Conservation (phyloP, 1,140 invertebrate genomes). For the Zaprionus tsacasi region DNA sequence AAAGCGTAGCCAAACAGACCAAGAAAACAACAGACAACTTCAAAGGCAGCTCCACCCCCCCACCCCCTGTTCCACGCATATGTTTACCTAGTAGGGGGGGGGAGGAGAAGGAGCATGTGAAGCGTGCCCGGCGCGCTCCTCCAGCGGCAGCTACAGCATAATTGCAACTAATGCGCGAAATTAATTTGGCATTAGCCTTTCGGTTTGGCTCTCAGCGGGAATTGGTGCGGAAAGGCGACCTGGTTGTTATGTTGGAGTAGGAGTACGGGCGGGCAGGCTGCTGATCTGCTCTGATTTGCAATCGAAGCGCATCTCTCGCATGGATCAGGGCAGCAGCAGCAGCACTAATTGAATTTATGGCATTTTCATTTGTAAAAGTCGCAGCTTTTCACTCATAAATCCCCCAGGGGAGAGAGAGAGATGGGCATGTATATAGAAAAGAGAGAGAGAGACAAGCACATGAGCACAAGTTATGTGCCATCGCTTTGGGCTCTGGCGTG, state of each 20-base stretch:
- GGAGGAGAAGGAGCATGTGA: background rate
- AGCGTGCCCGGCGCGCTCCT: slow-evolving; percentile 35
- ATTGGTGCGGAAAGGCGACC: slow-evolving; percentile 68
- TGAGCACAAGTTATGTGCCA: slow-evolving; percentile 54
- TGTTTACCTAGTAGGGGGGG: slow-evolving; percentile 13
- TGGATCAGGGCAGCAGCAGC: slow-evolving; percentile 27
- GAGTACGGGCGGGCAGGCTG: background rate
- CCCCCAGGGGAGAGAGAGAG: background rate
- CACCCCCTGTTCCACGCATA: background rate
- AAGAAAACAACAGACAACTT: slow-evolving; percentile 34
- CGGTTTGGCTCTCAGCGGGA: slow-evolving; percentile 18
- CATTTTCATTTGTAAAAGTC: slow-evolving; percentile 71
- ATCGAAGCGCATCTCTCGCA: slow-evolving; percentile 26
- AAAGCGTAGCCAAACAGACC: slow-evolving; percentile 42
- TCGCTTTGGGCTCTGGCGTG: slow-evolving; percentile 68
- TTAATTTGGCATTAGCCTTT: slow-evolving; percentile 66
- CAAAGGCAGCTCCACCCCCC: background rate
- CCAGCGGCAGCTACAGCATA: slow-evolving; percentile 46
- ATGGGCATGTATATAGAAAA: background rate
- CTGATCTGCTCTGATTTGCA: slow-evolving; percentile 69
- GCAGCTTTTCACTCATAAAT: slow-evolving; percentile 78
- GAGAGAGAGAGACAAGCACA: background rate
- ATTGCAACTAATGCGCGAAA: slow-evolving; percentile 75
- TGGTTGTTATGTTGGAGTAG: slow-evolving; percentile 31
- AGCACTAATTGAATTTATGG: slow-evolving; percentile 75